Percentiles rank a stretch among this genome's conserved stretches.
phyloP scores from a whole-genome alignment of 2,113 vertebrate genomes.

The Gnathonemus echidnorhynchus region DNA sequence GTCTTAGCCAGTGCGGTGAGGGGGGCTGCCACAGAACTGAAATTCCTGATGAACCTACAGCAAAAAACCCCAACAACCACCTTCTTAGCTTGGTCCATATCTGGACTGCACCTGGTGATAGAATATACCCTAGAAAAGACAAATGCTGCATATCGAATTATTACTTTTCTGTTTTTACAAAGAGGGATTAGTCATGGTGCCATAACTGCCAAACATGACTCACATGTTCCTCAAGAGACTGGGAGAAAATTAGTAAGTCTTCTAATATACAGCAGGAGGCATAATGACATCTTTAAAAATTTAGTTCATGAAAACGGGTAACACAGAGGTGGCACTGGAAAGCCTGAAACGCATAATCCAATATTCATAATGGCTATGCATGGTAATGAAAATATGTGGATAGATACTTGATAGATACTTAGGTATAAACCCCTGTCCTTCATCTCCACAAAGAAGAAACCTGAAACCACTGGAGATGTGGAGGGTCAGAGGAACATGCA shows the following conservation, averaged over 20 bases:
- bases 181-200: background rate
- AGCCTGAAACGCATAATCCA: background rate
- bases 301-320: background rate
- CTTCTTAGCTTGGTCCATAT: background rate
- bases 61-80: too few relatives aligned
- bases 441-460: background rate
- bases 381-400: background rate
- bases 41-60: too few relatives aligned
- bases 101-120: background rate
- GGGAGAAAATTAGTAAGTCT: background rate
- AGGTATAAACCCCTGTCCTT: background rate
- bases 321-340: background rate
- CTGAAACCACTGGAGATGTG: background rate
- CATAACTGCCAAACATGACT: background rate
- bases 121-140: background rate
- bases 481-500: background rate
- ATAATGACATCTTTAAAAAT: background rate
- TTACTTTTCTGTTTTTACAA: background rate
- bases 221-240: background rate
- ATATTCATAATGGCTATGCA: background rate
- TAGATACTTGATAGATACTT: background rate
- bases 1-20: background rate
- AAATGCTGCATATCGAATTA: background rate
- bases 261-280: background rate
- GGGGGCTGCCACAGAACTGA: too few relatives aligned